Conservation (phyloP, 2,113 vertebrate genomes). For the Theropithecus gelada region DNA sequence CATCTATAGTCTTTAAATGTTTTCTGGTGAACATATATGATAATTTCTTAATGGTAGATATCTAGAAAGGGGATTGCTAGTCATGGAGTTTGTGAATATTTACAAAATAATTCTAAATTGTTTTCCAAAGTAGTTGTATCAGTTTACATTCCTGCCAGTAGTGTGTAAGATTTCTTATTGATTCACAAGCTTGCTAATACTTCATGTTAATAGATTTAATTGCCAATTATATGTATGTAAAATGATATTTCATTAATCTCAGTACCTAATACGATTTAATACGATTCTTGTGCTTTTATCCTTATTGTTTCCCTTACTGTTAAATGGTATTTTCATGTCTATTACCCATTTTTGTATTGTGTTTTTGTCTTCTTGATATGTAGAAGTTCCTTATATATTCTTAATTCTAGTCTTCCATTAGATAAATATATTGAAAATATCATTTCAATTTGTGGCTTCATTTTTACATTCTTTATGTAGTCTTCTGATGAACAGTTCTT, state of each 20-base stretch:
- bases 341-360: not conserved
- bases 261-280: not conserved
- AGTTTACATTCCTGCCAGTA: not conserved
- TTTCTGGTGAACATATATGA: not conserved
- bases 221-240: not conserved
- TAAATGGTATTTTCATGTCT: not conserved
- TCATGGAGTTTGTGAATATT: not conserved
- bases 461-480: not conserved
- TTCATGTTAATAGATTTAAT: not conserved
- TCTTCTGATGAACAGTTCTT: not conserved
- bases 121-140: not conserved
- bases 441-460: not conserved
- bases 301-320: not conserved
- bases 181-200: not conserved
- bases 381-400: not conserved
- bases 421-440: not conserved
- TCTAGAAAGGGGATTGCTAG: not conserved
- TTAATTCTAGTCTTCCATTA: not conserved
- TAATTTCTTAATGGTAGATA: not conserved
- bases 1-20: not conserved
- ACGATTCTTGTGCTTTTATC: not conserved
- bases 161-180: not conserved
- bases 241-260: not conserved
- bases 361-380: not conserved
- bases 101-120: not conserved